Evolutionary conservation across 2,888 invertebrate species (phyloP).

Genomic region (Ornithoptera alexandrae): DNA sequence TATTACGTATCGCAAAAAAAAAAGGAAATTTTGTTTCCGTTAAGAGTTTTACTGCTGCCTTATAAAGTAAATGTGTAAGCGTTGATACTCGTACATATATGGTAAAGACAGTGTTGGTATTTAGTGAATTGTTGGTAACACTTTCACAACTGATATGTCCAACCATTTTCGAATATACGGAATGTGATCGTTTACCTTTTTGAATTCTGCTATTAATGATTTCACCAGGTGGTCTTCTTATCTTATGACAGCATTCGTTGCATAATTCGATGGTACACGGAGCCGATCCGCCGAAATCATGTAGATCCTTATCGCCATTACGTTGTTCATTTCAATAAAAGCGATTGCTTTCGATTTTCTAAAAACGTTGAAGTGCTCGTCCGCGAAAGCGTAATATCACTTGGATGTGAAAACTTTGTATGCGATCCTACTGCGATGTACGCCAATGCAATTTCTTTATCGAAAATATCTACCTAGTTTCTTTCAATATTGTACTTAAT

Average conservation of each 20-base stretch:
- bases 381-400: constrained; percentile 18
- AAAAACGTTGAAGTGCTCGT: constrained; percentile 21
- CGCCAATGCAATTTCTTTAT: background rate
- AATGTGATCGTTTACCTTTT: background rate
- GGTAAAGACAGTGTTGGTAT: background rate
- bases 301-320: constrained; percentile 29
- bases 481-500: background rate
- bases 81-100: background rate
- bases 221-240: constrained; percentile 51
- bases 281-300: constrained; percentile 22
- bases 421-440: background rate
- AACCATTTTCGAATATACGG: background rate
- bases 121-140: background rate
- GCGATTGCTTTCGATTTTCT: constrained; percentile 30
- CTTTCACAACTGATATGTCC: background rate
- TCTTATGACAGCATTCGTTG: constrained; percentile 22
- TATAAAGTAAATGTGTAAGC: background rate
- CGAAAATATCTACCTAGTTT: background rate
- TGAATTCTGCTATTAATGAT: constrained; percentile 35
- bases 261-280: constrained; percentile 22
- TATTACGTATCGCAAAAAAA: background rate
- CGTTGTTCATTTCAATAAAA: constrained; percentile 20
- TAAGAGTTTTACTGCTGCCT: background rate
- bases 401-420: constrained; percentile 22
- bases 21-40: background rate